Percentiles rank a stretch among this genome's conserved stretches.
These are phyloP conservation scores for Lumbricus terrestris DNA, from an alignment of 2,888 invertebrate genomes.

Conservation along the genomic window DNA sequence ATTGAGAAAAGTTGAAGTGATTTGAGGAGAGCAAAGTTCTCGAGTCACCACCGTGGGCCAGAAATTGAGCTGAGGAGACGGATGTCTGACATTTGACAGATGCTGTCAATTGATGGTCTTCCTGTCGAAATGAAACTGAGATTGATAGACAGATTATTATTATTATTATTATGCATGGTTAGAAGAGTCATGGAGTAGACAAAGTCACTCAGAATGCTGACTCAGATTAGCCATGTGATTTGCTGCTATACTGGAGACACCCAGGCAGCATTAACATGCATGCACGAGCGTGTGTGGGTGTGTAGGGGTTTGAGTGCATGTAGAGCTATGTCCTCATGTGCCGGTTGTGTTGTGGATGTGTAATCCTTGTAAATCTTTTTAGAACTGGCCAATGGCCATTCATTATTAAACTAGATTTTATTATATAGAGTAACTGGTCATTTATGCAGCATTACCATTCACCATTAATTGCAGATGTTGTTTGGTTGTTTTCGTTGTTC, in stretches of 20 bases:
- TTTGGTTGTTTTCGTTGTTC: not conserved
- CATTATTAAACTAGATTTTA: not conserved
- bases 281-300: not conserved
- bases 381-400: not conserved
- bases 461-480: too few relatives aligned
- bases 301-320: not conserved
- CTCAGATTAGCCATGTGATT: not conserved
- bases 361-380: not conserved
- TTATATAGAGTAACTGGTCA: not conserved
- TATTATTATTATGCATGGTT: not conserved
- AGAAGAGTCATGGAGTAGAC: not conserved
- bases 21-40: conserved; percentile 3
- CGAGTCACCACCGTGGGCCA: not conserved
- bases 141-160: not conserved
- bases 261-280: not conserved
- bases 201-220: not conserved
- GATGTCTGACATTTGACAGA: not conserved
- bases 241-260: not conserved
- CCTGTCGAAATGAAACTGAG: not conserved
- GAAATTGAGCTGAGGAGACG: not conserved
- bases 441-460: not conserved
- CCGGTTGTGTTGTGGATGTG: not conserved
- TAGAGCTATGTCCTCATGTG: not conserved
- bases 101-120: not conserved
- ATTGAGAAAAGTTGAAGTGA: not conserved